phyloP scores from a whole-genome alignment of 2,797 vertebrate species.

The Tympanoctomys barrerae region DNA sequence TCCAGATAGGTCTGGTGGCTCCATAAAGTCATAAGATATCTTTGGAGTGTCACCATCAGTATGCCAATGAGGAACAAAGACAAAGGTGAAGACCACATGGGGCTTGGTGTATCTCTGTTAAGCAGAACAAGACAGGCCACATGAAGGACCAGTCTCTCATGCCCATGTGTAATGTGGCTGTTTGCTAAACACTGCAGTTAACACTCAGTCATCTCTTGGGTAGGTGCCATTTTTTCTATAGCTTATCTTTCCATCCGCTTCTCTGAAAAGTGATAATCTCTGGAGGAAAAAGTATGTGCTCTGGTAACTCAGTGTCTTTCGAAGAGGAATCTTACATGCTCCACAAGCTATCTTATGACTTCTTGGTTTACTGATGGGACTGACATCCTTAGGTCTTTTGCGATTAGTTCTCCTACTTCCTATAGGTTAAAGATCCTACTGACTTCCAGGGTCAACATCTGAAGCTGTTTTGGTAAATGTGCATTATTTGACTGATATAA shows the following conservation, averaged over 20 bases:
- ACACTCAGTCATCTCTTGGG: not conserved
- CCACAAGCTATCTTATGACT: not conserved
- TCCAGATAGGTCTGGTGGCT: not conserved
- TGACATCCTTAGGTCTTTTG: not conserved
- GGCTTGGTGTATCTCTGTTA: not conserved
- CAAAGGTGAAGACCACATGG: not conserved
- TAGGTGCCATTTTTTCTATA: not conserved
- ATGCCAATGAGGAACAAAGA: not conserved
- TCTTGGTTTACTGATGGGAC: not conserved
- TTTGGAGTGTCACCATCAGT: not conserved
- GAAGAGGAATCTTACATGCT: not conserved
- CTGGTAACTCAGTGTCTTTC: not conserved
- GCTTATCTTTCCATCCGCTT: not conserved
- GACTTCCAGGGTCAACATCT: not conserved
- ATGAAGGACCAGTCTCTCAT: not conserved
- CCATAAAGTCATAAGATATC: not conserved
- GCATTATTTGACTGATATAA: not conserved
- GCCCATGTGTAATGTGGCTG: not conserved
- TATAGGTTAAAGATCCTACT: not conserved
- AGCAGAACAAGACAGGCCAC: not conserved
- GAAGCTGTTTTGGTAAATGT: not conserved
- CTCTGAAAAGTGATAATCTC: not conserved
- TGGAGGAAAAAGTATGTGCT: not conserved
- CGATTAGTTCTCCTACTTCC: not conserved
- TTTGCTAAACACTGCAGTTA: not conserved